Evolutionary conservation across 2,888 invertebrate species (phyloP).

Genomic region (Gastracanthus pulcherrimus): DNA sequence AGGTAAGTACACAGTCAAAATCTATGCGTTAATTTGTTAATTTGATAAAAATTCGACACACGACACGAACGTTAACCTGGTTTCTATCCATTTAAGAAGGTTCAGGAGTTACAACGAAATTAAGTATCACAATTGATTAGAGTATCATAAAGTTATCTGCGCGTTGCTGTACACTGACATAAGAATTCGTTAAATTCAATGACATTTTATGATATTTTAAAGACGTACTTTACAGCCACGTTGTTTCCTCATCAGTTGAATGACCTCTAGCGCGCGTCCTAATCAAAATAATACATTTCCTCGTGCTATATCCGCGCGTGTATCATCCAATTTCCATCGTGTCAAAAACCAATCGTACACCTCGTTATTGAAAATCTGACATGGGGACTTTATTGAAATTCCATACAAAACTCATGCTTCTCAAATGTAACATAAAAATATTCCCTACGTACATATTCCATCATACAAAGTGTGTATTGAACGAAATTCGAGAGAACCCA

Average conservation of each 20-base stretch:
- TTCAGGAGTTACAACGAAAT: no score
- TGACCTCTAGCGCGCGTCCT: not conserved
- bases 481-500: not conserved
- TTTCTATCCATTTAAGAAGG: no score
- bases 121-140: no score
- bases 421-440: not conserved
- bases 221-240: not conserved
- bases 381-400: not conserved
- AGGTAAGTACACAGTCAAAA: not conserved
- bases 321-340: not conserved
- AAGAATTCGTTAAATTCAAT: not conserved
- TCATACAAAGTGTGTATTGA: not conserved
- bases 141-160: no score
- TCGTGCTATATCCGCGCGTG: not conserved
- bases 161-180: no score
- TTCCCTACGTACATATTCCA: conserved; percentile 18
- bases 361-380: not conserved
- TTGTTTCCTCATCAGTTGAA: not conserved
- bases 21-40: not conserved
- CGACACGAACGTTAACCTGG: no score
- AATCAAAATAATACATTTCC: not conserved
- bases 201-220: no score
- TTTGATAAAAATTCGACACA: not conserved
- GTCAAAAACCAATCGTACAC: not conserved
- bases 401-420: not conserved